Base-by-base conservation (phyloP, 2,888 invertebrate genomes). In the Drosophila kokeensis region DNA sequence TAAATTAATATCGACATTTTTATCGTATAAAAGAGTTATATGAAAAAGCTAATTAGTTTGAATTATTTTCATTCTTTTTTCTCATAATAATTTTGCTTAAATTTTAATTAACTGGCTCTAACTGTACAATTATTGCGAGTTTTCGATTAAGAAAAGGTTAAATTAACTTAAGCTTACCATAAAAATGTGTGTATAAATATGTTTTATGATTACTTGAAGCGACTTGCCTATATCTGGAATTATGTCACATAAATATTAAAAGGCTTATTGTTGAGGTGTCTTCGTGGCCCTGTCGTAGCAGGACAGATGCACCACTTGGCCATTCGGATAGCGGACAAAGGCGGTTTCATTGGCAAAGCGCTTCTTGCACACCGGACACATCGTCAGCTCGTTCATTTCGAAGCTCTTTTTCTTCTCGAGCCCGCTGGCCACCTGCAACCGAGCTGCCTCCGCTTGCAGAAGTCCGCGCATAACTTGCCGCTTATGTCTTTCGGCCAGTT, bases 341-440 rank as follows among this genome's bases (percentile, higher is more conserved):
- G 99, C 98, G 94, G 98, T 98, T 94, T 97, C 97, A 93, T 97
- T 97, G 24, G 97, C 97, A 93, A 99, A 99, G 65, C 97, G 95
- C 92, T 99, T 99, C 92, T 96, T 97, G 93, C 99, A 99, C 2
- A 97, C 97, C 0, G 96, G 96, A 93, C 99, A 99, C 63, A 97
- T 95, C 90, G 97, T 97, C 86, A 96, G 95, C 82, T 98, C 98
- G 24, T 96, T 97, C 81, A 99, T 96, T 2, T 96, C 94, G 54
- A 99, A 96, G 90, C 95, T 96, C 91, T 97, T 96, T 2, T 96
- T 96, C 92, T 98, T 97, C 87, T 96, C 96, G 83, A 95, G 95
- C 92, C 97, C 96, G 81, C 97, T 95, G 87, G 96, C 94, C 90
- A 97, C 96, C 92, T 97, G 89, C 83, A 96, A 96, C 94, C 98